A percentile compares a stretch with the other conserved stretches of the same genome.
phyloP scores from a whole-genome alignment of 2,113 vertebrate species.

The Morone saxatilis region DNA sequence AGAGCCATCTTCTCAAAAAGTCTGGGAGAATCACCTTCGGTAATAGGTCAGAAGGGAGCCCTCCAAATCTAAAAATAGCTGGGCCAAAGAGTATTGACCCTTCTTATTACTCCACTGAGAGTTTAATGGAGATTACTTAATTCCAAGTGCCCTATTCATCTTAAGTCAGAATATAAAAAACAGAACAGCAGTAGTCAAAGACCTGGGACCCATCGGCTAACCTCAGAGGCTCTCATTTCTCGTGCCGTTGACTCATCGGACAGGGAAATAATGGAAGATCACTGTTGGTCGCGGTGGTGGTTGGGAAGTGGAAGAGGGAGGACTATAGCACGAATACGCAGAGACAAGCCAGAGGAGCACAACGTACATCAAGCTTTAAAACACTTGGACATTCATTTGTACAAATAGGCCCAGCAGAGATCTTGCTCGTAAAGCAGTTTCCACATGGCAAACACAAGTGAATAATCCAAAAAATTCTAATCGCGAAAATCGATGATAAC shows the following conservation, averaged over 20 bases:
- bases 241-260: conserved; percentile 27
- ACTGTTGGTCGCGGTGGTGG: no score
- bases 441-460: no score
- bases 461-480: no score
- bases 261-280: conserved; percentile 31
- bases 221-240: conserved; percentile 29
- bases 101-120: conserved; percentile 69
- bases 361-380: no score
- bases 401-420: no score
- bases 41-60: conserved; percentile 77
- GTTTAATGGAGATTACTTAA: conserved; percentile 76
- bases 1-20: conserved; percentile 61
- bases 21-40: conserved; percentile 76
- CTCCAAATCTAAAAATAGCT: conserved; percentile 69
- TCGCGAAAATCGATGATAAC: no score
- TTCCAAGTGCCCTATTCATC: conserved; percentile 75
- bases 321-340: no score
- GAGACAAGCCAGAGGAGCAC: no score
- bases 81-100: conserved; percentile 75
- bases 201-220: conserved; percentile 25
- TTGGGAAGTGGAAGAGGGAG: conserved; percentile 15
- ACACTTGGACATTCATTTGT: no score
- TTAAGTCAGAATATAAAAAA: conserved; percentile 65
- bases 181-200: conserved; percentile 48
- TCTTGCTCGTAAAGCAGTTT: no score